Conservation (phyloP, 2,888 invertebrate genomes). For the Drosophila borborema region DNA sequence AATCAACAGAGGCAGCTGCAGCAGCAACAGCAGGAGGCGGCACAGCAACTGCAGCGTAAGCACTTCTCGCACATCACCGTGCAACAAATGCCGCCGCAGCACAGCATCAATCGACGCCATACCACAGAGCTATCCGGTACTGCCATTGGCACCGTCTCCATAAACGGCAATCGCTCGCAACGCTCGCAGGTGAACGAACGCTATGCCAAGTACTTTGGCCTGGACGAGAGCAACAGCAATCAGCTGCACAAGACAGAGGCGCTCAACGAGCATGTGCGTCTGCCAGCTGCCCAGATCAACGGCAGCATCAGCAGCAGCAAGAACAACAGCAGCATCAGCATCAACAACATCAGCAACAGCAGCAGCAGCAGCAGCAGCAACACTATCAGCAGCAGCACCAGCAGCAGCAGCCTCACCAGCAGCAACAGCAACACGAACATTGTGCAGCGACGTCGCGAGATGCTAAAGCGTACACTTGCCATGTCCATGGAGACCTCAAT, state of each 20-base stretch:
- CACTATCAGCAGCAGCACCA: not conserved
- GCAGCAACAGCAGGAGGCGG: slow-evolving; percentile 24
- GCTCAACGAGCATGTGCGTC: slow-evolving; percentile 68
- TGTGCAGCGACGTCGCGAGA: slow-evolving; percentile 71
- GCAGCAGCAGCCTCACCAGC: slow-evolving; percentile 17
- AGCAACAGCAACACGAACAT: slow-evolving; percentile 1
- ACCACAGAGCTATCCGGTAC: slow-evolving; percentile 57
- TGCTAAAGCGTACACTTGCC: slow-evolving; percentile 77
- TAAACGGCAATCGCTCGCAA: slow-evolving; percentile 8
- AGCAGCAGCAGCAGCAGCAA: slow-evolving; percentile 14
- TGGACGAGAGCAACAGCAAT: slow-evolving; percentile 34
- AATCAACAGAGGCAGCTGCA: slow-evolving; percentile 46
- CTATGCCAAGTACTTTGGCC: slow-evolving; percentile 83
- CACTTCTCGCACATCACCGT: slow-evolving; percentile 51
- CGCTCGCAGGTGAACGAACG: slow-evolving; percentile 66
- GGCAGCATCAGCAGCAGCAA: not conserved
- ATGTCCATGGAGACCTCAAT: slow-evolving; percentile 66
- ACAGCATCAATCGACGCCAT: slow-evolving; percentile 51
- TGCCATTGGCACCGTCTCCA: slow-evolving; percentile 29
- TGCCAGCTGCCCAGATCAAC: slow-evolving; percentile 15
- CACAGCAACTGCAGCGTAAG: slow-evolving; percentile 69
- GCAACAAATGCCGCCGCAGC: slow-evolving; percentile 34
- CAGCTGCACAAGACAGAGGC: slow-evolving; percentile 56
- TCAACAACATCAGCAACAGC: not conserved
- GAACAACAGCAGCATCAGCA: not conserved